These are phyloP conservation scores for Ellobium chinense DNA, from an alignment of 2,888 invertebrate genomes.

Conservation along the genomic window DNA sequence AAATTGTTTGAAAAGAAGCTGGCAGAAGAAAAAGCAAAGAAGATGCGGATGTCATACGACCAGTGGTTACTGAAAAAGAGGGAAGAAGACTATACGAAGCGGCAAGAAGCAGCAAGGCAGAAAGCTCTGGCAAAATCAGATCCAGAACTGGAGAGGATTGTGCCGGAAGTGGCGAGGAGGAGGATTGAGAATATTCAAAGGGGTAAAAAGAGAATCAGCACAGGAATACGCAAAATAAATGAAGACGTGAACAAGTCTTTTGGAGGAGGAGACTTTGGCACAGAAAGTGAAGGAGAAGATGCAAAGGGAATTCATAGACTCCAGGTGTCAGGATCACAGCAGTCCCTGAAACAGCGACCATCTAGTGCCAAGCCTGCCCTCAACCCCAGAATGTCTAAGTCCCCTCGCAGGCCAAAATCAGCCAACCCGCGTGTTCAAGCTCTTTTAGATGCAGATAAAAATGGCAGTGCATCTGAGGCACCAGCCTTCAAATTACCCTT, in stretches of 20 bases:
- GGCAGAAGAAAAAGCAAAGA: conserved; percentile 52
- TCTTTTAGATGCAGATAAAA: conserved; percentile 56
- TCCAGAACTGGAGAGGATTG: conserved; percentile 65
- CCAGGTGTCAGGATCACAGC: conserved; percentile 50
- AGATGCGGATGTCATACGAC: conserved; percentile 67
- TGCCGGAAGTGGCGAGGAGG: conserved; percentile 65
- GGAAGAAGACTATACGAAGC: conserved; percentile 57
- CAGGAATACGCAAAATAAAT: conserved; percentile 60
- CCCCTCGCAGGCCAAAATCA: conserved; percentile 60
- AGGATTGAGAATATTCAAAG: conserved; percentile 63
- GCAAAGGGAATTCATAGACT: conserved; percentile 42
- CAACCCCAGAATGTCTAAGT: conserved; percentile 56
- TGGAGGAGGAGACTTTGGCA: conserved; percentile 59
- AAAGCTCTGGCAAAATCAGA: conserved; percentile 67
- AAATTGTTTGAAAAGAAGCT: conserved; percentile 38
- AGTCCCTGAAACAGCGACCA: conserved; percentile 40
- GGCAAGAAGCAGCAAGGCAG: conserved; percentile 57
- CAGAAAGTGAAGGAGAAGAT: conserved; percentile 18
- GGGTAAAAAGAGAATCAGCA: conserved; percentile 61
- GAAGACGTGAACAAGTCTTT: conserved; percentile 60
- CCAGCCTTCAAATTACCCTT: conserved; percentile 65
- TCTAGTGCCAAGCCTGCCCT: conserved; percentile 56
- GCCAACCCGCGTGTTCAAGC: conserved; percentile 57
- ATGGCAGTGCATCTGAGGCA: background rate
- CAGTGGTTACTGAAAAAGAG: conserved; percentile 69